Evolutionary conservation across 2,888 invertebrate genomes (phyloP), one percentile per base, ranked within the genome.

Genomic region (Pollenia griseotomentosa): DNA sequence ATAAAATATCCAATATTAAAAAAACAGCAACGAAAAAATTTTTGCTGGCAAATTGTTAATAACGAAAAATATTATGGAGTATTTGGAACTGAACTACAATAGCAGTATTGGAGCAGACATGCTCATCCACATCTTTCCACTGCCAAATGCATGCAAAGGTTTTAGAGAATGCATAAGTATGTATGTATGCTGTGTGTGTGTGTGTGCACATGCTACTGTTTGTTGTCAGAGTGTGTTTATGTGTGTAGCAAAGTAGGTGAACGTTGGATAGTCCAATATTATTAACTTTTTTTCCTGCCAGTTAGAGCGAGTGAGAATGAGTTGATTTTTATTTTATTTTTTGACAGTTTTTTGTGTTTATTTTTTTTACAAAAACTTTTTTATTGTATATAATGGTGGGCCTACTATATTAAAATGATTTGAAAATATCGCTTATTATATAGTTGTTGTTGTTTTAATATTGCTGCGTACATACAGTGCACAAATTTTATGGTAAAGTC

Each of bases 341-440:
- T 89, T 84, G 87, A 80, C 82, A 81, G 51, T 87, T 88, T 86
- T 83, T 23, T 86, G 71, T 74, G 70, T 66, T 83, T 16, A 12
- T 77, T 65, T 83, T 73, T 86, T 86, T 77, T 75, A 40, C 46
- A 63, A 89, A 89, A 89, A 89, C 89, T 90, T 61, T 71, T 44
- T 61, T 48, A 8, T 65, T 90, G 42, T 79, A 68, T 51, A 74
- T 80, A 78, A 75, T 90, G 91, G 90, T 91, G 91, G 90, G 90
- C 90, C 91, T 63, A 48, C 11, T 89, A 90, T 89, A 88, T 90
- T 88, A 89, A 80, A 89, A 89, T 85, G 87, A 90, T 91, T 91
- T 91, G 90, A 89, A 91, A 84, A 87, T 84, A 74, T 75, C 65
- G 61, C 66, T 81, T 77, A 78, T 84, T 83, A 90, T 88, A 84